phyloP scores from a whole-genome alignment of 2,888 invertebrate genomes.

The Dryomyza anilis region DNA sequence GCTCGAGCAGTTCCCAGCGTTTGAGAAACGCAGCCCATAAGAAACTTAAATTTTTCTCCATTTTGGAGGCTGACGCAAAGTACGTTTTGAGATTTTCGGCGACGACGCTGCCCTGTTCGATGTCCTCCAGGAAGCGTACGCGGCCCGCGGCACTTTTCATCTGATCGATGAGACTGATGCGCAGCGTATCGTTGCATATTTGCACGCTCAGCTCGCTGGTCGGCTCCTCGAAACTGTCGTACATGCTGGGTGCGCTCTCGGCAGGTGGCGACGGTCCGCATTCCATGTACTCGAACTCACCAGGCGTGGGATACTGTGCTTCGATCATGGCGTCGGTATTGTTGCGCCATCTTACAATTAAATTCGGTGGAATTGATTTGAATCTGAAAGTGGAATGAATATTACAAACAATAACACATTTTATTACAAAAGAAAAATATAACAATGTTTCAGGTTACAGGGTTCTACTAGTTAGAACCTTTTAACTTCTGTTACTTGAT shows the following conservation, averaged over 20 bases:
- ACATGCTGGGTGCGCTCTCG: constrained; percentile 80
- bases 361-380: constrained; percentile 62
- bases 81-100: constrained; percentile 65
- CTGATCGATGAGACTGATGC: constrained; percentile 75
- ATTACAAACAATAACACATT: no score
- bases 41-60: constrained; percentile 74
- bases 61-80: constrained; percentile 66
- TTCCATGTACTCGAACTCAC: constrained; percentile 77
- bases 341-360: constrained; percentile 67
- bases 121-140: constrained; percentile 72
- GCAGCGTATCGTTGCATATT: constrained; percentile 75
- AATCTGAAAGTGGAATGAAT: constrained; percentile 50
- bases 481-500: no score
- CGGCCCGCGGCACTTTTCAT: constrained; percentile 74
- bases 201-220: constrained; percentile 73
- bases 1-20: constrained; percentile 69
- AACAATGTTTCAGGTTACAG: no score
- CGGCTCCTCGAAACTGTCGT: constrained; percentile 79
- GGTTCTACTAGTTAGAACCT: no score
- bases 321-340: constrained; percentile 67
- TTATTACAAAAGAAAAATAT: no score
- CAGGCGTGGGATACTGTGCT: constrained; percentile 69
- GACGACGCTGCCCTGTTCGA: constrained; percentile 72
- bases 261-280: constrained; percentile 80
- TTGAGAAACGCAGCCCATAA: constrained; percentile 78